Evolutionary conservation across 2,888 invertebrate genomes (phyloP).

Genomic region (Mayetiola destructor): DNA sequence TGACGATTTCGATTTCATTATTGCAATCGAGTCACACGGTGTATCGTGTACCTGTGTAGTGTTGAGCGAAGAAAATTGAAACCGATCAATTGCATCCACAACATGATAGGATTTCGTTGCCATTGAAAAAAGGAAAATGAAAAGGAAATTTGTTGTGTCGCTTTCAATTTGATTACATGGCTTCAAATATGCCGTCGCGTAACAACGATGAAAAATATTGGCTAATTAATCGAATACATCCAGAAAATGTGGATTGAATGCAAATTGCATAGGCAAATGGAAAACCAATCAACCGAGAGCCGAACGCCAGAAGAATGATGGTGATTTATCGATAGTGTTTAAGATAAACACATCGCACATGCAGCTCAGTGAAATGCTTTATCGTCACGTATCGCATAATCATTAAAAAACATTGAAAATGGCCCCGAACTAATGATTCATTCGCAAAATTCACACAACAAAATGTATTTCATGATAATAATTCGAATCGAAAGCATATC

Average conservation of each 20-base stretch:
- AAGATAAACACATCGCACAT: conserved; percentile 7
- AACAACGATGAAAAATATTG: background rate
- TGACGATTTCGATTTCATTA: conserved; percentile 8
- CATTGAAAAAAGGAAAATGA: background rate
- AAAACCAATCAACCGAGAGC: conserved; percentile 2
- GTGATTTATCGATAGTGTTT: conserved; percentile 10
- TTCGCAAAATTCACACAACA: too few relatives aligned
- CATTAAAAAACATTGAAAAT: too few relatives aligned
- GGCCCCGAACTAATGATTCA: too few relatives aligned
- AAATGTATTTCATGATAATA: too few relatives aligned
- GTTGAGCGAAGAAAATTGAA: background rate
- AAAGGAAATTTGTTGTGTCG: background rate
- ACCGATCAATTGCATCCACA: background rate
- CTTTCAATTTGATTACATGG: background rate
- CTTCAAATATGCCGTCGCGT: background rate
- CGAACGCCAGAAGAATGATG: too few relatives aligned
- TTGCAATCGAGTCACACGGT: background rate
- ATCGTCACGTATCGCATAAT: conserved; percentile 1
- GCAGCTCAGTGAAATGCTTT: background rate
- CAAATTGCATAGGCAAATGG: background rate
- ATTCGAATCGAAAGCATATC: too few relatives aligned
- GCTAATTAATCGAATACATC: conserved; percentile 8
- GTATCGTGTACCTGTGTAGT: background rate
- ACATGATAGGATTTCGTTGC: background rate
- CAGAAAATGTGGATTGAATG: conserved; percentile 3